Conservation (phyloP, 2,888 invertebrate species). For the Sphaerophoria taeniata region DNA sequence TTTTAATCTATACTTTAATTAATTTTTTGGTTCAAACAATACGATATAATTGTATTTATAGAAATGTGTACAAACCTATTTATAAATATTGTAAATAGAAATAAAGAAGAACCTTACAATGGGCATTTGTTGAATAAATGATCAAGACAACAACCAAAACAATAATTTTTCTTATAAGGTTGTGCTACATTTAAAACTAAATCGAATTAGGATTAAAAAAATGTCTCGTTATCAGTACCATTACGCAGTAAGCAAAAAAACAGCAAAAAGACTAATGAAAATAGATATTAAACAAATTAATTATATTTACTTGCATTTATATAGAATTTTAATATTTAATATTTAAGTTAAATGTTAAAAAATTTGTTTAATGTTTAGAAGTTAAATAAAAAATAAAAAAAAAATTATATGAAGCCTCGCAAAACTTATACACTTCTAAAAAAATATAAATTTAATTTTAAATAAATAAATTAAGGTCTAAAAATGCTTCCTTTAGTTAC, state of each 20-base stretch:
- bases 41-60: constrained; percentile 25
- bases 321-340: background rate
- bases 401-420: constrained; percentile 46
- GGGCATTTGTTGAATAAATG: constrained; percentile 50
- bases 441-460: constrained; percentile 29
- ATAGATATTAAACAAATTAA: constrained; percentile 37
- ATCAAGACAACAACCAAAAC: constrained; percentile 4
- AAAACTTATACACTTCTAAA: constrained; percentile 50
- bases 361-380: constrained; percentile 45
- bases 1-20: background rate
- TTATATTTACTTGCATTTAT: constrained; percentile 48
- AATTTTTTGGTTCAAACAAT: constrained; percentile 11
- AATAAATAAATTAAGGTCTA: constrained; percentile 5
- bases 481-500: constrained; percentile 68
- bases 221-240: background rate
- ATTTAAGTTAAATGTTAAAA: background rate
- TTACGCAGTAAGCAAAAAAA: constrained; percentile 23
- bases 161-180: constrained; percentile 47
- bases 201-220: constrained; percentile 10
- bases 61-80: background rate
- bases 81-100: constrained; percentile 54
- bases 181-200: constrained; percentile 65
- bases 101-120: constrained; percentile 1
- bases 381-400: constrained; percentile 5
- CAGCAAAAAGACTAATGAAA: constrained; percentile 52